phyloP scores from a whole-genome alignment of 2,797 vertebrate genomes.

The Spinus olivaceus region DNA sequence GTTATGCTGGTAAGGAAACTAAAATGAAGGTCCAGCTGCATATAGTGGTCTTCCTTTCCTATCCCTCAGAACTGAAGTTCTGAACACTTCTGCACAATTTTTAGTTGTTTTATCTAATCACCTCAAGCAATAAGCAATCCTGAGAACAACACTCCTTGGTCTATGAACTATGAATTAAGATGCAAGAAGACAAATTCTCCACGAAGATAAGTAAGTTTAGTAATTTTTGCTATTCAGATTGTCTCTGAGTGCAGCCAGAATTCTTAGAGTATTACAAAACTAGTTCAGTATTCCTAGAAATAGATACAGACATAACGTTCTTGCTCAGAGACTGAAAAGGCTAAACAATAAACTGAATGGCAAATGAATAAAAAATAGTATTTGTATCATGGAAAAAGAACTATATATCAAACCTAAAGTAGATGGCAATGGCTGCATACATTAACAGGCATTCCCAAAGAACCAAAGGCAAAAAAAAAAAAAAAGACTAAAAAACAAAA shows the following conservation, averaged over 20 bases:
- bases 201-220: background rate
- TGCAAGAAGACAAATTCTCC: background rate
- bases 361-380: background rate
- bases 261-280: background rate
- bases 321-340: background rate
- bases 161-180: background rate
- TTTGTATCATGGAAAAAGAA: background rate
- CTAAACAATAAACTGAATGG: background rate
- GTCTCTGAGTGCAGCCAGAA: background rate
- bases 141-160: background rate
- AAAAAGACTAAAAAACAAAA: no score
- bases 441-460: background rate
- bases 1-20: background rate
- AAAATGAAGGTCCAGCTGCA: background rate
- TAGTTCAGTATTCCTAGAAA: background rate
- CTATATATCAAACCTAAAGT: background rate
- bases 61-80: background rate
- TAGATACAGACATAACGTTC: background rate
- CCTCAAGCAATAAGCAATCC: background rate
- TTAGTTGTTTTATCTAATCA: background rate
- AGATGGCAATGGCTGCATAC: background rate
- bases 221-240: background rate
- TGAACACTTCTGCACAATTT: background rate
- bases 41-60: background rate
- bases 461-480: rapidly evolving